Conservation (phyloP, 2,888 invertebrate genomes). For the Lycaena phlaeas region DNA sequence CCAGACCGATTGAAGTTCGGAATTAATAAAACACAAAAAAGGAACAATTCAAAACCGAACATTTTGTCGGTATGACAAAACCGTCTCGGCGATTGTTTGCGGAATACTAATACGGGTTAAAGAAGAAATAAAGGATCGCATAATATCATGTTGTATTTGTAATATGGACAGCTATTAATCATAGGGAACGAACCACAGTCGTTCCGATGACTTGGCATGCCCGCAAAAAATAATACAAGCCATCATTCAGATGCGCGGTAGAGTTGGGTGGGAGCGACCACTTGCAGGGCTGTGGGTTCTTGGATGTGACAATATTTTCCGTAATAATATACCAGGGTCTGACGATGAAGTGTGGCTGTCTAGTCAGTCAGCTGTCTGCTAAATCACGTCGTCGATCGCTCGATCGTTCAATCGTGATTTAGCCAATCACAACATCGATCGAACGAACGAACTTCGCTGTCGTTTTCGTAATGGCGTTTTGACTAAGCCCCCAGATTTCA, state of each 20-base stretch:
- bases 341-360: too few relatives aligned
- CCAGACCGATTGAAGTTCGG: slow-evolving; percentile 52
- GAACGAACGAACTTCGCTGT: too few relatives aligned
- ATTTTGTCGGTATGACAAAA: slow-evolving; percentile 72
- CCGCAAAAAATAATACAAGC: slow-evolving; percentile 68
- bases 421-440: too few relatives aligned
- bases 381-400: too few relatives aligned
- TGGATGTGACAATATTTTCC: neutral
- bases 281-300: slow-evolving; percentile 37
- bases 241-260: slow-evolving; percentile 64
- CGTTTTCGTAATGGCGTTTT: too few relatives aligned
- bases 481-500: too few relatives aligned
- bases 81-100: slow-evolving; percentile 64
- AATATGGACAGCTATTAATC: slow-evolving; percentile 71
- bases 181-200: slow-evolving; percentile 70
- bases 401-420: too few relatives aligned
- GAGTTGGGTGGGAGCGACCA: slow-evolving; percentile 62
- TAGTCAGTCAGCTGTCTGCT: too few relatives aligned
- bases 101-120: slow-evolving; percentile 71
- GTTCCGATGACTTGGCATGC: slow-evolving; percentile 70
- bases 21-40: slow-evolving; percentile 50
- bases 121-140: slow-evolving; percentile 70
- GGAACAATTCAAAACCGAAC: slow-evolving; percentile 63
- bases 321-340: too few relatives aligned
- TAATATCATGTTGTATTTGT: slow-evolving; percentile 71